Conservation (phyloP, 2,888 invertebrate species). For the Iphiclides podalirius region DNA sequence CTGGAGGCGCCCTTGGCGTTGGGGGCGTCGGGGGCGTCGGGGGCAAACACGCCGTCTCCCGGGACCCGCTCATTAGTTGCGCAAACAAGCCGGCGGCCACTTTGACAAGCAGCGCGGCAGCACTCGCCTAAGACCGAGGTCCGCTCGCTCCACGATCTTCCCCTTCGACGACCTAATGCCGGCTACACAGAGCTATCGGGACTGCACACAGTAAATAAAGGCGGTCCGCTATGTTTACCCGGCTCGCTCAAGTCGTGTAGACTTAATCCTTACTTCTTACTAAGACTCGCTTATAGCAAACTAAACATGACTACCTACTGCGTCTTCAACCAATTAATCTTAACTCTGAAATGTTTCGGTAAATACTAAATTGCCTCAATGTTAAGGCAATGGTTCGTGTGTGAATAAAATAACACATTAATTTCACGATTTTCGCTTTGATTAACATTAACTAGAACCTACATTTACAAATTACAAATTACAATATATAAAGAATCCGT, state of each 20-base stretch:
- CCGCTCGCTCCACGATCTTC: slow-evolving; percentile 52
- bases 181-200: slow-evolving; percentile 60
- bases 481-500: no score
- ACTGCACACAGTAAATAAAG: slow-evolving; percentile 57
- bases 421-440: no score
- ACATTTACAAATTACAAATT: no score
- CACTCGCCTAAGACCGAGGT: slow-evolving; percentile 44
- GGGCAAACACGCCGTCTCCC: slow-evolving; percentile 72
- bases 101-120: slow-evolving; percentile 76
- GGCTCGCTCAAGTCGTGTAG: slow-evolving; percentile 7
- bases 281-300: neutral
- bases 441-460: no score
- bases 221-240: slow-evolving; percentile 51
- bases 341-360: no score
- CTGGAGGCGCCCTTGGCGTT: slow-evolving; percentile 50
- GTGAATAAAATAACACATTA: no score
- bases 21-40: slow-evolving; percentile 54
- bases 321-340: no score
- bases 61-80: slow-evolving; percentile 78
- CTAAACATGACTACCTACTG: no score
- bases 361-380: no score
- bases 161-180: slow-evolving; percentile 67
- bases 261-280: neutral
- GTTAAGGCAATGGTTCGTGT: no score
- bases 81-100: slow-evolving; percentile 77